A percentile compares a stretch with the other conserved stretches of the same genome.
Conservation (phyloP, 1,140 invertebrate genomes). For the Carposina sasakii region DNA sequence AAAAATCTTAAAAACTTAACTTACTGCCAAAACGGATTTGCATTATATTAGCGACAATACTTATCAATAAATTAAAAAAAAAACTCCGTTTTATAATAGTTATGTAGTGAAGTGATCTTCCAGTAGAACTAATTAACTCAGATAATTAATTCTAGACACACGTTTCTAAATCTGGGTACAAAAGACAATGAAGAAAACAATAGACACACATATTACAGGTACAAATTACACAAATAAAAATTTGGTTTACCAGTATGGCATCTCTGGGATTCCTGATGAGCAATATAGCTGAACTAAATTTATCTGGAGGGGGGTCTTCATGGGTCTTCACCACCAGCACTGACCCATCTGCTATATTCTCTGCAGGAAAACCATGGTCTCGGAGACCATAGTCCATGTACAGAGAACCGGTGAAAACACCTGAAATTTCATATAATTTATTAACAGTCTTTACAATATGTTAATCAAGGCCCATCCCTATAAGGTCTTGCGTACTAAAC, state of each 20-base stretch:
- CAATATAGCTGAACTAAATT: slow-evolving; percentile 79
- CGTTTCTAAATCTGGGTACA: no score
- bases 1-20: no score
- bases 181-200: no score
- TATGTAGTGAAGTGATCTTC: no score
- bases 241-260: slow-evolving; percentile 76
- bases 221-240: no score
- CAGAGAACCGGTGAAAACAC: slow-evolving; percentile 82
- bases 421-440: slow-evolving; percentile 48
- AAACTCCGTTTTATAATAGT: no score
- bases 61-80: no score
- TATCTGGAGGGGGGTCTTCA: slow-evolving; percentile 77
- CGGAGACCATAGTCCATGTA: slow-evolving; percentile 84
- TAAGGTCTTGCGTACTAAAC: not conserved
- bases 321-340: slow-evolving; percentile 87
- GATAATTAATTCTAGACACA: no score
- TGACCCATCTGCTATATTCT: slow-evolving; percentile 82
- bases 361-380: slow-evolving; percentile 85
- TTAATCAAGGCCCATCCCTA: not conserved
- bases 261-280: slow-evolving; percentile 81
- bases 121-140: no score
- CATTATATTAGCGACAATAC: no score
- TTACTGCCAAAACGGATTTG: no score
- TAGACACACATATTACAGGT: no score
- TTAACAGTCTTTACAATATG: not conserved